phyloP scores from a whole-genome alignment of 1,140 invertebrate genomes.

The Latrodectus geometricus region DNA sequence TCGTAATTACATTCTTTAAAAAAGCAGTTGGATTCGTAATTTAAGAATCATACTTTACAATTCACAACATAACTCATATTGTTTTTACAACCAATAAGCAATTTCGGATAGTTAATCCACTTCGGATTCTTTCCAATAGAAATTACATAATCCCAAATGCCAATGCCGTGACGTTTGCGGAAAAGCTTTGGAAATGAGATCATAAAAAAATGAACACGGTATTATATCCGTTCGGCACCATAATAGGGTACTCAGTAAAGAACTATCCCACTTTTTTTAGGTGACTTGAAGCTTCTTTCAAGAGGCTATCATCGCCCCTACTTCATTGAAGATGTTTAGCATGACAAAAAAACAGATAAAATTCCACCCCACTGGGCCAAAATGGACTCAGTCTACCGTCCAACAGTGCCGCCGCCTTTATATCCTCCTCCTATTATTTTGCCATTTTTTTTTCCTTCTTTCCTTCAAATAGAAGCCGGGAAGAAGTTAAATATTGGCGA shows the following conservation, averaged over 20 bases:
- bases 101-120: too few species aligned
- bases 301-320: conserved; percentile 48
- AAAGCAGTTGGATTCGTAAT: too few species aligned
- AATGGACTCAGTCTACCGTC: conserved; percentile 29
- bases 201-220: too few species aligned
- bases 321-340: conserved; percentile 54
- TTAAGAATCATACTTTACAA: too few species aligned
- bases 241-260: neutral
- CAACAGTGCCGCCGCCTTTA: neutral
- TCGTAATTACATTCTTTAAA: too few species aligned
- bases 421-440: conserved; percentile 35
- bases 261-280: neutral
- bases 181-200: too few species aligned
- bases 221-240: neutral
- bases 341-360: conserved; percentile 55
- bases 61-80: too few species aligned
- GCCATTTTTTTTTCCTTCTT: neutral
- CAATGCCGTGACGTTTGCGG: too few species aligned
- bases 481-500: conserved; percentile 43
- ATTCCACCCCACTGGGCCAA: conserved; percentile 37
- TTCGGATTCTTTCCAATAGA: too few species aligned
- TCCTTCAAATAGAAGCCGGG: neutral
- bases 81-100: too few species aligned
- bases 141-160: too few species aligned
- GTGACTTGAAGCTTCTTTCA: conserved; percentile 25